Conservation (phyloP, 1,140 invertebrate species). For the Trichomalopsis sarcophagae region DNA sequence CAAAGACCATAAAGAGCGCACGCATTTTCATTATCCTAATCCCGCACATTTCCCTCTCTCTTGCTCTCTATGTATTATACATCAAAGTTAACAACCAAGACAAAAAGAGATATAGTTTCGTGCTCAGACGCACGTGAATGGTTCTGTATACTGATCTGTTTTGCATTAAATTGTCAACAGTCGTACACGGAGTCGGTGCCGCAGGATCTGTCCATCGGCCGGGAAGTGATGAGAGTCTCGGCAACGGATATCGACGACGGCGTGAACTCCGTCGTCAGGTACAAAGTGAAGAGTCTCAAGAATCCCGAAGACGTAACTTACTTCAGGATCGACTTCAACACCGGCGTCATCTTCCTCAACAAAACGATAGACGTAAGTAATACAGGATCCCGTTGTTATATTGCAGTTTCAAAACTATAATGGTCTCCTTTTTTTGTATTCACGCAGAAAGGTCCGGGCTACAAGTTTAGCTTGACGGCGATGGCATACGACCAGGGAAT, state of each 20-base stretch:
- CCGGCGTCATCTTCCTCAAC: conserved; percentile 86
- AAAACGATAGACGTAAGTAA: conserved; percentile 82
- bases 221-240: conserved; percentile 90
- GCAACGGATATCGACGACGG: conserved; percentile 92
- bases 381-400: not conserved
- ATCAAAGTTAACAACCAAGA: not conserved
- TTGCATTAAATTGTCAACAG: conserved; percentile 71
- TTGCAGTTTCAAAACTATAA: not conserved
- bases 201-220: conserved; percentile 80
- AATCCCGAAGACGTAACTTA: conserved; percentile 79
- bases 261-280: conserved; percentile 85
- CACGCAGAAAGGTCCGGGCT: conserved; percentile 78
- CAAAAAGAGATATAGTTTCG: not conserved
- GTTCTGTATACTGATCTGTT: conserved; percentile 16
- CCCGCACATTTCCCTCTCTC: not conserved
- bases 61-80: not conserved
- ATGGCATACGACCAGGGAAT: conserved; percentile 86
- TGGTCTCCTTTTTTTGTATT: not conserved
- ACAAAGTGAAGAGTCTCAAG: conserved; percentile 77
- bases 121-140: too few relatives aligned
- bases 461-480: conserved; percentile 84
- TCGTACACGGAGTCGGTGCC: conserved; percentile 85
- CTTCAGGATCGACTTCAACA: conserved; percentile 85
- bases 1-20: not conserved
- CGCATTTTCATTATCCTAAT: not conserved